Conservation (phyloP, 2,113 vertebrate genomes). For the Periophthalmodon schlosseri region DNA sequence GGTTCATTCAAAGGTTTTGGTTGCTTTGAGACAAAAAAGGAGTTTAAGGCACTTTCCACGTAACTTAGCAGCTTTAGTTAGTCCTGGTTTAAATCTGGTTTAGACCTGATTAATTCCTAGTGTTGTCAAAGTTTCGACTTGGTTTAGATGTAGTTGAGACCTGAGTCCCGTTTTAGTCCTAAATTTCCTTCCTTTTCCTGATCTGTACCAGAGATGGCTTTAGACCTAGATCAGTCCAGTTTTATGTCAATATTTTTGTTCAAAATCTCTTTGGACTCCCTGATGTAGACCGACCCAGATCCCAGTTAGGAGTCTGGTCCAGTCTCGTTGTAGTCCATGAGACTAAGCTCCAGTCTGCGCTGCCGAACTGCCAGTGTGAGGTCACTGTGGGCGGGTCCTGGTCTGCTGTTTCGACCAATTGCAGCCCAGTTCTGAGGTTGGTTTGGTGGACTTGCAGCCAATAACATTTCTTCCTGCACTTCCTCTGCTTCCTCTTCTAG, state of each 20-base stretch:
- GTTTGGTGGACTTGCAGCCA: constrained; percentile 34
- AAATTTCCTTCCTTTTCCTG: neutral
- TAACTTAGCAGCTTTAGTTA: neutral
- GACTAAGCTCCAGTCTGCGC: constrained; percentile 81
- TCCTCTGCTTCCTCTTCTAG: constrained; percentile 49
- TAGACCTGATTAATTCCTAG: neutral
- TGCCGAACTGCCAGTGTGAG: constrained; percentile 46
- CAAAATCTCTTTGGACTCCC: neutral
- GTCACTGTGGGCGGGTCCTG: constrained; percentile 24
- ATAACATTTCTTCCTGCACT: constrained; percentile 43
- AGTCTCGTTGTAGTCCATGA: constrained; percentile 97
- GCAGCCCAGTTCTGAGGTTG: constrained; percentile 9
- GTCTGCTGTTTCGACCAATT: neutral
- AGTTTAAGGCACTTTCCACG: neutral
- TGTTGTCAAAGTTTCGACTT: no score
- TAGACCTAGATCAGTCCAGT: neutral
- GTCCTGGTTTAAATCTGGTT: neutral
- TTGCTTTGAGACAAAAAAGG: neutral
- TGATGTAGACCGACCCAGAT: neutral
- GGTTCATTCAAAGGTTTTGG: neutral
- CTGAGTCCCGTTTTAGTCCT: neutral
- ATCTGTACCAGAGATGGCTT: neutral
- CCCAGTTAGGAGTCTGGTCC: constrained; percentile 77
- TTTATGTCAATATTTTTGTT: neutral
- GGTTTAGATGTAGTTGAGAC: neutral